Conservation (phyloP, 2,888 invertebrate species). For the Hoplodrina ambigua region DNA sequence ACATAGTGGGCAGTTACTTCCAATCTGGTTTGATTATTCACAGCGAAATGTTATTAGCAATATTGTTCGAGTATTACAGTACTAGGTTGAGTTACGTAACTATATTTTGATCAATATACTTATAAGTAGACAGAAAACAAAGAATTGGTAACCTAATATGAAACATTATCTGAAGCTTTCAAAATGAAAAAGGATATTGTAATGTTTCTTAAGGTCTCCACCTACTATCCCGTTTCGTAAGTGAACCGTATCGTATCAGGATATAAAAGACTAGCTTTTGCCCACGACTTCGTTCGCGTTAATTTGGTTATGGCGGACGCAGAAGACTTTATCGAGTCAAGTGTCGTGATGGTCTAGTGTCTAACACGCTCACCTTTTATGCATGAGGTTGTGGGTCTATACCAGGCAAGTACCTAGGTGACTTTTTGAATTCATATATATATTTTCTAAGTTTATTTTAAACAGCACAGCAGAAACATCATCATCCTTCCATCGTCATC, state of each 20-base stretch:
- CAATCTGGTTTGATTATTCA: conserved; percentile 51
- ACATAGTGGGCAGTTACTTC: conserved; percentile 48
- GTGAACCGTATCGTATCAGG: neutral
- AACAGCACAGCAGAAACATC: too few species aligned
- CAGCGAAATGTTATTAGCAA: conserved; percentile 66
- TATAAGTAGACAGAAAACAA: conserved; percentile 32
- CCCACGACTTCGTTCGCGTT: too few species aligned
- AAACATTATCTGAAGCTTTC: conserved; percentile 41
- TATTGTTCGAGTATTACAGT: conserved; percentile 70
- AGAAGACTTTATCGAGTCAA: too few species aligned
- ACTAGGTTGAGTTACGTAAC: conserved; percentile 59
- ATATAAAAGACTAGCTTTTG: too few species aligned
- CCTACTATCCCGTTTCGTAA: neutral
- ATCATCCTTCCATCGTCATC: too few species aligned
- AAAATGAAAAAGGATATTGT: conserved; percentile 28
- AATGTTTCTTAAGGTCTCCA: neutral
- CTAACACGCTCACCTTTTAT: too few species aligned
- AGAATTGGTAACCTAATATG: conserved; percentile 39
- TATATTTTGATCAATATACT: conserved; percentile 19
- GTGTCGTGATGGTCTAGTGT: too few species aligned
- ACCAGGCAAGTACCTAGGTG: too few species aligned
- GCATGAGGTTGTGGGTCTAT: too few species aligned
- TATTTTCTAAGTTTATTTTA: too few species aligned
- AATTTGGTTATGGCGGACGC: too few species aligned
- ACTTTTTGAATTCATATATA: too few species aligned